Evolutionary conservation across 2,113 vertebrate species (phyloP), one percentile per base, ranked within the genome.

Genomic region (Stictonetta naevosa): DNA sequence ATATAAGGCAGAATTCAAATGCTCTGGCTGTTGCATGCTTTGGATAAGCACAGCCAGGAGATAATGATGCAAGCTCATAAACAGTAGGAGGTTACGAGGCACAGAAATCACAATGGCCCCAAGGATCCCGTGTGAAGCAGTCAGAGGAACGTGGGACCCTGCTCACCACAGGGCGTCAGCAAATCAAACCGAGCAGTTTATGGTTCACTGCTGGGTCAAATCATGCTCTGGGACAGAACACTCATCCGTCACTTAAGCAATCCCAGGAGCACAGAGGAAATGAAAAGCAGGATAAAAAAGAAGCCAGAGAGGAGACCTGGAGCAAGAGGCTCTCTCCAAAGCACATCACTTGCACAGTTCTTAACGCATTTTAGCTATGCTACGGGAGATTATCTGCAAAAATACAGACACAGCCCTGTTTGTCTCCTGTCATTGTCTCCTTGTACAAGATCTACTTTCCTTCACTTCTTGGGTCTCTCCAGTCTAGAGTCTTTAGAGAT

Each of bases 21-120:
- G 56, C 42, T 88, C 59, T 74, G 0, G 0, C 31, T 40, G 78
- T 6, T 55, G 40, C 12, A 40, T 42, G 88, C 73, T 58, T 6
- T 12, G 80, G 83, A 56, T 69, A 3, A 78, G 93, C 88, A 89
- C 94, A 92, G 93, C 83, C 90, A 77, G 92, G 33, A 84, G 83
- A 21, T 6, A 69, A 68, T 0, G 31, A 82, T 25, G 60, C 55
- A 10, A 28, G 60, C 29, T 78, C 77, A 21, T 14, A 20, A 80
- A 40, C 95, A 72, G 88, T 5, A 79, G 92, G 68, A 66, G 88
- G 77, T 15, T 22, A 38, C 18, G 2, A 22, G 77, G 67, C 71
- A 59, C 2, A 3, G 56, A 44, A 60, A 71, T 33, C 44, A 36
- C 66, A 82, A n/a, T 16, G 2, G 75, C 36, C 91, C 48, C 1